Evolutionary conservation across 1,140 invertebrate genomes (phyloP), one percentile per base, ranked within the genome.

Genomic region (Drosophila grimshawi): DNA sequence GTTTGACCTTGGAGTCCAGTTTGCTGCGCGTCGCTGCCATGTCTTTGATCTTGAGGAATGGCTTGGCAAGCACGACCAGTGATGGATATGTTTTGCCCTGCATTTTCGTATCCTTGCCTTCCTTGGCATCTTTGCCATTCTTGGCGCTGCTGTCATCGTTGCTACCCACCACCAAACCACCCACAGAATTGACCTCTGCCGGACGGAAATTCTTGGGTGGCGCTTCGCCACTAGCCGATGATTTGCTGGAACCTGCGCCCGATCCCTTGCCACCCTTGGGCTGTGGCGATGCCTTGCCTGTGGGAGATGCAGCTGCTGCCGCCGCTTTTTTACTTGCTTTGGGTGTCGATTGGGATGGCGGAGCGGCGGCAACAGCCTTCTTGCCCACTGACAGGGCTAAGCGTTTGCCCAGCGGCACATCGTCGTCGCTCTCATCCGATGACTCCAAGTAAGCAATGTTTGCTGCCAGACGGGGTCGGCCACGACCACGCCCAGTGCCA

Each of bases 31-130:
- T 95, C 3, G 92, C 90, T 1, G 93, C 88, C 39, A 93, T 90
- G 61, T 96, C 95, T 92, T 96, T 96, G 0, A 94, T 93, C 46
- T 94, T 94, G 1, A 97, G 93, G 93, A 95, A 95, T 1, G 96
- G 96, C 69, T 96, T 94, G 5, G 96, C 96, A 30, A 96, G 94
- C 2, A 97, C 96, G 19, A 97, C 96, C 43, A 97, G 92, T 0
- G 96, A 97, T 1, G 97, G 97, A 92, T 96, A 97, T 1, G 96
- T 97, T 92, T 96, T 96, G 79, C 96, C 96, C 93, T 96, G 96
- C 59, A 96, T 92, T 85, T 96, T 97, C 86, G 96, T 96, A 63
- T 91, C 88, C 91, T 89, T 91, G 70, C 68, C 94, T 19, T 95
- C 95, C 67, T 94, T 94, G n/a, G 94, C 94, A 56, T 78, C 76